Conservation (phyloP, 2,113 vertebrate species). For the Cavia aperea region DNA sequence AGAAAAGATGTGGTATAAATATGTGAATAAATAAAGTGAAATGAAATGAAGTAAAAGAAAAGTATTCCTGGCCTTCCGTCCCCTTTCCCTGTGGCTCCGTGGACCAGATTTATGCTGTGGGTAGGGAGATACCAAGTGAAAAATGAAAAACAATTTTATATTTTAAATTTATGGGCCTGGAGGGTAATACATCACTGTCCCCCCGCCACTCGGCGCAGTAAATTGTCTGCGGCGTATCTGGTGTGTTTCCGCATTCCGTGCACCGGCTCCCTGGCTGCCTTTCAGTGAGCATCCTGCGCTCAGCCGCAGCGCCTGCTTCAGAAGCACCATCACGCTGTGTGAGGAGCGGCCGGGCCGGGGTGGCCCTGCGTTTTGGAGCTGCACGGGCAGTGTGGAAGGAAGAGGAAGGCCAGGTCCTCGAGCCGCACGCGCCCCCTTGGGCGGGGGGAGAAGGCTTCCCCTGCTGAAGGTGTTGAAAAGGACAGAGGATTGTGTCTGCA, state of each 20-base stretch:
- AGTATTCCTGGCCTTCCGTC: neutral
- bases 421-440: slow-evolving; percentile 36
- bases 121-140: slow-evolving; percentile 48
- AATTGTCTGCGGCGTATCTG: slow-evolving; percentile 17
- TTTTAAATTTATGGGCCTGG: slow-evolving; percentile 55
- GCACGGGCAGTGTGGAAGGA: slow-evolving; percentile 28
- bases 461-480: slow-evolving; percentile 75
- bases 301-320: neutral
- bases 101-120: slow-evolving; percentile 50
- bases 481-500: slow-evolving; percentile 74
- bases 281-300: neutral
- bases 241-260: neutral
- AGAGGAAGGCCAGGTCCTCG: neutral
- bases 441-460: slow-evolving; percentile 67
- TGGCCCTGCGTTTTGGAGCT: slow-evolving; percentile 62
- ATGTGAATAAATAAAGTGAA: neutral
- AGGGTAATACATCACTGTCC: slow-evolving; percentile 35
- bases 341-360: slow-evolving; percentile 37
- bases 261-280: neutral
- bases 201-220: neutral
- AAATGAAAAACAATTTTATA: slow-evolving; percentile 68
- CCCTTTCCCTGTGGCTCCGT: neutral
- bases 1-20: slow-evolving; percentile 3
- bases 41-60: slow-evolving; percentile 25
- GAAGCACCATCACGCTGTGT: neutral